Base-by-base conservation (phyloP, 2,888 invertebrate genomes). In the Tuberolachnus salignus region DNA sequence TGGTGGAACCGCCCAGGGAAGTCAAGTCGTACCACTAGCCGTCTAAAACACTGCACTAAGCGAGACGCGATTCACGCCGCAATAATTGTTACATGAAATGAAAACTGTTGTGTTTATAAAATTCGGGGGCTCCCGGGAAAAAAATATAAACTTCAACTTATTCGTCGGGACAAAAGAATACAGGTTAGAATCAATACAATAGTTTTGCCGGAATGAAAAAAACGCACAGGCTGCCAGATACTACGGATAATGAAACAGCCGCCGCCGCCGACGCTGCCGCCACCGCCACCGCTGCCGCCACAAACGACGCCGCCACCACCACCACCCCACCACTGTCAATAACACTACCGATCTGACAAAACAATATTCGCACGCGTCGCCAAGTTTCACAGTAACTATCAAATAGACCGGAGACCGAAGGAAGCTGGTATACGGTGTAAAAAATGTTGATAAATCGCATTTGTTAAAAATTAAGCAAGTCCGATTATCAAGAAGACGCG, bases 401-500 rank as follows among this genome's bases (percentile, higher is more conserved):
- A n/a, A n/a, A 9, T 16, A 57, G 13, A 59, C 23, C 14, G 23
- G 72, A 80, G 73, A 34, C 34, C 34, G 3, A 34, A 34, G 34
- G 6, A 34, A 34, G n/a, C n/a, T n/a, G 34, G 34, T 34, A 4
- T 34, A 34, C 6, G 34, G 34, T 34, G 34, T 4, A 6, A 34
- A 34, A 34, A 34, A 34, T 34, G 6, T 34, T 4, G 34, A 34
- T 34, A 34, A 34, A 34, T 34, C 6, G 34, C 6, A 6, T 34
- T 34, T 3, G 34, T 34, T 34, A 6, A 34, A 34, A 3, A 34
- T 34, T n/a, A n/a, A 34, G 6, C 34, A 34, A 34, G 34, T n/a
- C n/a, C n/a, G 34, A 34, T 34, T 34, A 6, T 34, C 3, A 34
- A 34, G 34, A 4, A 34, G 73, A 82, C 82, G 82, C 83, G 83